Evolutionary conservation across 2,113 vertebrate species (phyloP), one percentile per base, ranked within the genome.

Genomic region (Pantherophis guttatus): DNA sequence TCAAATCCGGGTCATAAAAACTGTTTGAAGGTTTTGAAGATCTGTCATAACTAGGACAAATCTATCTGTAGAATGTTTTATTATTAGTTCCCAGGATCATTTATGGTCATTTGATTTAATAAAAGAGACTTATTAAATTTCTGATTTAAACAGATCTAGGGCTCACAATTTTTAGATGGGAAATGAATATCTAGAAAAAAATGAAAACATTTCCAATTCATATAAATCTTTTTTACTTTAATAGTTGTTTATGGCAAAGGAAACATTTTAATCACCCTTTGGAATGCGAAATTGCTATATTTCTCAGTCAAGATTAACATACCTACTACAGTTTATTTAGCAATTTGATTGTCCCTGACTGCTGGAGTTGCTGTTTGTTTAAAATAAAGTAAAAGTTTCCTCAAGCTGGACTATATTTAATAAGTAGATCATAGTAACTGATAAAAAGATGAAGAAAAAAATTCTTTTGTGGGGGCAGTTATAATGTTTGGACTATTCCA

Each of bases 201-300:
- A 29, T 91, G 23, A 90, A 94, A 96, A 86, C 1, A 53, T 95
- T 96, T 96, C 50, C 26, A 65, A 65, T 95, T 94, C 88, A 21
- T 89, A 94, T n/a, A 59, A 96, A 95, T 94, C 48, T 94, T 95
- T 44, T 95, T 97, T 96, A 94, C 92, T 90, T 91, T 95, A 52
- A 62, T 94, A 95, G 75, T 94, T 95, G 94, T 95, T 97, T 91
- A 95, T 95, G 94, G 93, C 93, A 94, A 97, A 96, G 96, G 94
- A 94, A 90, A 93, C 95, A 95, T 96, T 96, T 96, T 96, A 94
- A 95, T 96, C 53, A 91, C 92, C 93, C 93, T 85, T 90, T 96
- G 94, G 39, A 96, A 91, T 96, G 89, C 70, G 86, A 95, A 95
- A 95, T 95, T 50, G 91, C 0, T 1, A 81, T n/a, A 2, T 86